A percentile compares a stretch with the other conserved stretches of the same genome.
Conservation (phyloP, 2,888 invertebrate species). For the Campoletis raptor region DNA sequence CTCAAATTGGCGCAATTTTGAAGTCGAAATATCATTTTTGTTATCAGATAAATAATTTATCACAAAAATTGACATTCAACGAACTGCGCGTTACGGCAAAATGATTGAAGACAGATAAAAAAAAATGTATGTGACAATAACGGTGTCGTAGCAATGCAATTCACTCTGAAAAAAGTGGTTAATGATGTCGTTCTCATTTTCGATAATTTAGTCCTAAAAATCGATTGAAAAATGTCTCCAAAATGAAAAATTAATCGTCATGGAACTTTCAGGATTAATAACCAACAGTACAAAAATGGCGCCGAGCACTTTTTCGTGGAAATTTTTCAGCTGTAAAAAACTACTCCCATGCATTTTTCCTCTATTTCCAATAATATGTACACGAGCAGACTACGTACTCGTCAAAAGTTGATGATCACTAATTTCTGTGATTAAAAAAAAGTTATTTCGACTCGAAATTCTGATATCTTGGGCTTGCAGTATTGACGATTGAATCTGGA, state of each 20-base stretch:
- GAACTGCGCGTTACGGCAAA: not conserved
- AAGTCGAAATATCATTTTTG: not conserved
- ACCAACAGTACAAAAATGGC: not conserved
- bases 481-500: not conserved
- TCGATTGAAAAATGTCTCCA: not conserved
- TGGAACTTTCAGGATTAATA: not conserved
- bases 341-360: not conserved
- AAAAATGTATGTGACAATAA: not conserved
- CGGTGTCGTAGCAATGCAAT: not conserved
- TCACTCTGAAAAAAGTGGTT: not conserved
- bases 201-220: not conserved
- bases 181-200: not conserved
- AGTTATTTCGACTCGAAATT: not conserved
- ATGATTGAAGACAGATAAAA: not conserved
- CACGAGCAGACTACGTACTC: not conserved
- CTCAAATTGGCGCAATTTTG: not conserved
- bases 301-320: not conserved
- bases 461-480: not conserved
- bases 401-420: not conserved
- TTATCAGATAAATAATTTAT: not conserved
- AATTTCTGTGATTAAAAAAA: not conserved
- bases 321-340: not conserved
- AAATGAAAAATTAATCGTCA: not conserved
- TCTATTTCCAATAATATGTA: not conserved
- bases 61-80: not conserved